Evolutionary conservation across 2,113 vertebrate genomes (phyloP).

Genomic region (Asarcornis scutulata): DNA sequence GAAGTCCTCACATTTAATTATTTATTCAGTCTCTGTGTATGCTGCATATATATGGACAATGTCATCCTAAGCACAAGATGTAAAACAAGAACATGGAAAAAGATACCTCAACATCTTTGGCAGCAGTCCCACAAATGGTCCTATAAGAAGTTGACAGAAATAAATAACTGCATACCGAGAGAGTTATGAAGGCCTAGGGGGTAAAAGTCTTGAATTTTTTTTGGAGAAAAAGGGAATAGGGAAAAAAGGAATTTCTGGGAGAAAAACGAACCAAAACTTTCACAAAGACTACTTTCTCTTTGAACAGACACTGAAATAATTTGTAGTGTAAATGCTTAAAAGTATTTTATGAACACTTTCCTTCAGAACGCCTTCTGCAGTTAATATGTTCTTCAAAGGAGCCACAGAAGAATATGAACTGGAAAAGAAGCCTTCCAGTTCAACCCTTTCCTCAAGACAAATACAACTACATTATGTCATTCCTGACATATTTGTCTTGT

Average conservation of each 20-base stretch:
- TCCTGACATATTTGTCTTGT: constrained; percentile 26
- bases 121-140: constrained; percentile 15
- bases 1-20: not conserved
- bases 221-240: not conserved
- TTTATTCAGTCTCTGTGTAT: not conserved
- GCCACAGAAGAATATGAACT: not conserved
- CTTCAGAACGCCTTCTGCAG: not conserved
- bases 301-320: not conserved
- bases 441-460: not conserved
- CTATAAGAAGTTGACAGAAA: constrained; percentile 19
- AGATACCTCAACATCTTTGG: constrained; percentile 53
- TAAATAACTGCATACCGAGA: not conserved
- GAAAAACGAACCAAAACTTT: not conserved
- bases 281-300: not conserved
- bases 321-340: not conserved
- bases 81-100: constrained; percentile 20
- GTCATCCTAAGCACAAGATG: not conserved
- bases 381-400: not conserved
- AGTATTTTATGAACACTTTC: not conserved
- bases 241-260: not conserved
- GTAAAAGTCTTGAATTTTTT: constrained; percentile 5
- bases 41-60: not conserved
- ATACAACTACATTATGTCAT: constrained; percentile 6
- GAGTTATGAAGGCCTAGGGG: constrained; percentile 19
- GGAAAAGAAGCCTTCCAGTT: not conserved